Conservation (phyloP, 2,113 vertebrate genomes). For the Illadopsis cleaveri region DNA sequence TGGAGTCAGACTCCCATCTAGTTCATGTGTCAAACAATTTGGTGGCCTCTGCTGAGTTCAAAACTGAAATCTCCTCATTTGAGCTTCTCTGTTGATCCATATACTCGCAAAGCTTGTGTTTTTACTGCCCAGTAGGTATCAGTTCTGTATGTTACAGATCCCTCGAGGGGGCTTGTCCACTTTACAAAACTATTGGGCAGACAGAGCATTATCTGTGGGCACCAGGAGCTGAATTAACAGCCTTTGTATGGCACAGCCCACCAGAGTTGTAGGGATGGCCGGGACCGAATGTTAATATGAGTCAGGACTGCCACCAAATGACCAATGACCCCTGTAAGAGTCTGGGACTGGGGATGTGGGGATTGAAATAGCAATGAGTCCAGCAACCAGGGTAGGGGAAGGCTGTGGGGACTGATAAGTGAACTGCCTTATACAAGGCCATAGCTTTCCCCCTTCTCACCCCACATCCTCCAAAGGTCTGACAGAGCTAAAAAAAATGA, state of each 20-base stretch:
- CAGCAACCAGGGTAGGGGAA: not conserved
- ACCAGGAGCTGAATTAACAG: not conserved
- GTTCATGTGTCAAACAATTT: not conserved
- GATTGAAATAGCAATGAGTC: not conserved
- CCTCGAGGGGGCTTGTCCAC: not conserved
- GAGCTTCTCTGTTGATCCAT: not conserved
- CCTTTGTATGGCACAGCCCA: not conserved
- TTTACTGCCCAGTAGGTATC: not conserved
- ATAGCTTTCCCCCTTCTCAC: not conserved
- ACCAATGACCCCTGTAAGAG: not conserved
- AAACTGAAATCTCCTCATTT: not conserved
- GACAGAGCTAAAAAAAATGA: not conserved
- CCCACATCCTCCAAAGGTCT: not conserved
- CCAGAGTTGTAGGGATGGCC: rapidly evolving
- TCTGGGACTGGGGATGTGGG: not conserved
- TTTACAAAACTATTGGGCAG: not conserved
- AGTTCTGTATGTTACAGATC: not conserved
- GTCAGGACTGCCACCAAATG: not conserved
- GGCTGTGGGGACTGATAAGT: not conserved
- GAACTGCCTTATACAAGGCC: not conserved
- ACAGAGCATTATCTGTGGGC: not conserved
- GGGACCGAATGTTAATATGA: not conserved
- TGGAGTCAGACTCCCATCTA: not conserved
- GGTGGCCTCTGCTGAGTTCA: not conserved
- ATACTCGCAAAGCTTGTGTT: not conserved